Evolutionary conservation across 2,113 vertebrate genomes (phyloP).

Genomic region (Anguilla rostrata): DNA sequence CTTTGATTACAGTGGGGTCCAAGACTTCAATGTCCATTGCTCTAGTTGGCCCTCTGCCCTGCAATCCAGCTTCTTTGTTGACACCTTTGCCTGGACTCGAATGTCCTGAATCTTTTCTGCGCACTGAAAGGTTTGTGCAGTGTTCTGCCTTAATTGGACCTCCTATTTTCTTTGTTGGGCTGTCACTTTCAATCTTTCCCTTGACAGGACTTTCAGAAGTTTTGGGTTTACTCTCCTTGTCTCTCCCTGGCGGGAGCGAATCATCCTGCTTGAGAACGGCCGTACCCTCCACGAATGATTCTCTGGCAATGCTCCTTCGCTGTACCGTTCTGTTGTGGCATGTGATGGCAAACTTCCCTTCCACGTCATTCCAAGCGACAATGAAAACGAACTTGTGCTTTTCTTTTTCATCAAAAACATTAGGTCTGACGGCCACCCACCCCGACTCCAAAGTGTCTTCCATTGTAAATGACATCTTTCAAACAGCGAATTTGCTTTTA

Average conservation of each 20-base stretch:
- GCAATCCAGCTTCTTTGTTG: conserved; percentile 43
- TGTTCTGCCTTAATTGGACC: conserved; percentile 13
- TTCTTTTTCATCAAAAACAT: conserved; percentile 89
- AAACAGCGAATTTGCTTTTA: conserved; percentile 20
- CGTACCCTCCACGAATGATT: conserved; percentile 53
- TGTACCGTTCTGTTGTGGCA: conserved; percentile 94
- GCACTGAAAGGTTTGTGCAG: conserved; percentile 26
- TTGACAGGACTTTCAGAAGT: conserved; percentile 41
- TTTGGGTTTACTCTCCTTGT: conserved; percentile 45
- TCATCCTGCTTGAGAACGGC: conserved; percentile 23
- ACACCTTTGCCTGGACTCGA: conserved; percentile 42
- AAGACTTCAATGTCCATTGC: conserved; percentile 72
- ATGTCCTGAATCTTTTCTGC: conserved; percentile 20
- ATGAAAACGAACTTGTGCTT: conserved; percentile 95
- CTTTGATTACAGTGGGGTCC: conserved; percentile 61
- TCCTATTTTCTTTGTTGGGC: background rate
- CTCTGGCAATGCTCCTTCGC: conserved; percentile 77
- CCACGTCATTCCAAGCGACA: conserved; percentile 95
- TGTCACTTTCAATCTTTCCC: conserved; percentile 23
- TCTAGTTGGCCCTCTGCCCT: conserved; percentile 51
- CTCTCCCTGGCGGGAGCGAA: conserved; percentile 8
- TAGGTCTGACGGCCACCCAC: conserved; percentile 91
- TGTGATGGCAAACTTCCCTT: conserved; percentile 94
- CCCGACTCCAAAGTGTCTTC: conserved; percentile 91
- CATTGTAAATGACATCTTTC: conserved; percentile 82